Evolutionary conservation across 2,888 invertebrate species (phyloP), one percentile per base, ranked within the genome.

Genomic region (Napeogenes sylphis): DNA sequence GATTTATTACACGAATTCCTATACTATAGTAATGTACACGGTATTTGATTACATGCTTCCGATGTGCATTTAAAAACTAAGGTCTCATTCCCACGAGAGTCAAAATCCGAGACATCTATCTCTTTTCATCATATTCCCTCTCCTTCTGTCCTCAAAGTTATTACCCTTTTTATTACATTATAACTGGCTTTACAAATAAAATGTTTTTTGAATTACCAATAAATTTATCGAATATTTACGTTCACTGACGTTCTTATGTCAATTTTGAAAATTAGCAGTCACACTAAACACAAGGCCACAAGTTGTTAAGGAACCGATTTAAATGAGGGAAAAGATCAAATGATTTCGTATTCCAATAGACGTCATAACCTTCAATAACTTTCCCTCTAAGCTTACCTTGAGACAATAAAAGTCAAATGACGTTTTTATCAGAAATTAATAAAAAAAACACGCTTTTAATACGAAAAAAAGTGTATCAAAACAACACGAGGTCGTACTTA

Each of bases 21-120:
- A 51, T 51, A 12, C 6, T 10, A 30, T 8, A 30, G 30, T 30
- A 30, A 6, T 14, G 6, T 30, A 51, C 59, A 59, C 45, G 45
- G 51, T 63, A 55, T 62, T 32, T 30, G 33, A 59, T 63, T 63
- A 59, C 58, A 14, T 21, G 33, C 45, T 42, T 59, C 62, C 62
- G 62, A 51, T 63, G 12, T 8, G 13, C 51, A 5, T 30, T 30
- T 30, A 8, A 51, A 51, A 51, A 51, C 21, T 21, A 51, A 51
- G 35, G 35, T 35, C 51, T n/a, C 51, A 51, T 51, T 51, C 51
- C 51, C 51, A 51, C 51, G 51, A 30, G 51, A 51, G 51, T 30
- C 51, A 51, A 51, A 51, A 51, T 30, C 10, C 6, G 12, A 35
- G 12, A 42, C 42, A 42, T 42, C 42, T 42, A 42, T 42, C 42